A percentile compares a stretch with the other conserved stretches of the same genome.
These are phyloP conservation scores for Gymnogyps californianus DNA, from an alignment of 2,113 vertebrate species.

Conservation along the genomic window DNA sequence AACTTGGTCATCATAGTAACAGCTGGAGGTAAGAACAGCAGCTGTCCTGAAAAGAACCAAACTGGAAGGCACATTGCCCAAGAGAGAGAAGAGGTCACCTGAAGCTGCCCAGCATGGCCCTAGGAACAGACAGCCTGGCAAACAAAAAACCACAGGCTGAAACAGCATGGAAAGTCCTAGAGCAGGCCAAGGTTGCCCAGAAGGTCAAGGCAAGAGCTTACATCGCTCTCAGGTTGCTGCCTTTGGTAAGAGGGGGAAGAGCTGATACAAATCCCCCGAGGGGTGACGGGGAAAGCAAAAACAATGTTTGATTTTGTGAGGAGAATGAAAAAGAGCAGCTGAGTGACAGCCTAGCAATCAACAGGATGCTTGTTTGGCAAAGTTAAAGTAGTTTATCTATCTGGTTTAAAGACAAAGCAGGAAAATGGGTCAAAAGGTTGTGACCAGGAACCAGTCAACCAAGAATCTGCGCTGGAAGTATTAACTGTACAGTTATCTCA, in stretches of 20 bases:
- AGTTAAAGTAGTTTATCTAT: background rate
- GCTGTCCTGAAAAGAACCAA: background rate
- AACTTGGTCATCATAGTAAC: background rate
- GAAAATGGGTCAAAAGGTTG: background rate
- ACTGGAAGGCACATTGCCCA: background rate
- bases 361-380: background rate
- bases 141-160: background rate
- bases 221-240: background rate
- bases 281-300: background rate
- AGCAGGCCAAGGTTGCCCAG: background rate
- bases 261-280: rapidly evolving
- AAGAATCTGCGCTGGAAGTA: background rate
- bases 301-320: background rate
- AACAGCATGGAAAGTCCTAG: background rate
- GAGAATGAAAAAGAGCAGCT: background rate
- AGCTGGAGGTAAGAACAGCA: background rate
- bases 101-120: background rate
- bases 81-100: background rate
- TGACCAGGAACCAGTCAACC: background rate
- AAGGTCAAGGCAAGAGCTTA: background rate
- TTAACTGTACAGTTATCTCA: background rate
- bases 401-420: background rate
- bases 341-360: background rate
- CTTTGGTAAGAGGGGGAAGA: background rate
- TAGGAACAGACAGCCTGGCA: background rate